A percentile compares a stretch with the other conserved stretches of the same genome.
Evolutionary conservation across 2,113 vertebrate species (phyloP).

Genomic region (Leucopsar rothschildi): DNA sequence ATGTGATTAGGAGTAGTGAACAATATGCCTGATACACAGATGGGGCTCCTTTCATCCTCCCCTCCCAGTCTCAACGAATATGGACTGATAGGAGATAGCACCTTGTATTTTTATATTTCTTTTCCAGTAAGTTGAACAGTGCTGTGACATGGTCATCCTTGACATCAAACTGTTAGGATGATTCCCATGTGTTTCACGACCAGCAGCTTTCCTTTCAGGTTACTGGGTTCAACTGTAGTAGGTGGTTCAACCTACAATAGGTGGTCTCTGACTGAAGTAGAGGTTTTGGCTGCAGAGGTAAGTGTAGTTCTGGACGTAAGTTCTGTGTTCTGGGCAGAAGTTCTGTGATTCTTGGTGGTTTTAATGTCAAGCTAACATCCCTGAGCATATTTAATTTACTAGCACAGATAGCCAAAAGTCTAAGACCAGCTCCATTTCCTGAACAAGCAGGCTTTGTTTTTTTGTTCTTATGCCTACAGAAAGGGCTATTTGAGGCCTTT

Average conservation of each 20-base stretch:
- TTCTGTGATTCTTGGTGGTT: neutral
- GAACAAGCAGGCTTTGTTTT: neutral
- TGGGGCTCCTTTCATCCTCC: neutral
- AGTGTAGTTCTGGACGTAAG: neutral
- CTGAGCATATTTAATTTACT: neutral
- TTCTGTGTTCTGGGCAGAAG: neutral
- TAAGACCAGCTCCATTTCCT: neutral
- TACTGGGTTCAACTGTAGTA: neutral
- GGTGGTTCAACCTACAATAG: neutral
- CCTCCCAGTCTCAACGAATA: neutral
- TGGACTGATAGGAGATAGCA: neutral
- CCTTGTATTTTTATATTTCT: neutral
- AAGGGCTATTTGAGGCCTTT: neutral
- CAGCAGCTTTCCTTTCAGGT: neutral
- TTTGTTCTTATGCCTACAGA: neutral
- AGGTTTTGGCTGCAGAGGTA: neutral
- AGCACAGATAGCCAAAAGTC: neutral
- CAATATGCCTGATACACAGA: neutral
- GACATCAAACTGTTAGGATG: neutral
- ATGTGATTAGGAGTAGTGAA: neutral
- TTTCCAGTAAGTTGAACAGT: neutral
- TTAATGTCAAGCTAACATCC: neutral
- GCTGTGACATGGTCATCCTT: neutral
- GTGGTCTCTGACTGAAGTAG: neutral
- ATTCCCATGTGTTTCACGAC: neutral